Conservation (phyloP, 2,888 invertebrate genomes). For the Athalia cordata region DNA sequence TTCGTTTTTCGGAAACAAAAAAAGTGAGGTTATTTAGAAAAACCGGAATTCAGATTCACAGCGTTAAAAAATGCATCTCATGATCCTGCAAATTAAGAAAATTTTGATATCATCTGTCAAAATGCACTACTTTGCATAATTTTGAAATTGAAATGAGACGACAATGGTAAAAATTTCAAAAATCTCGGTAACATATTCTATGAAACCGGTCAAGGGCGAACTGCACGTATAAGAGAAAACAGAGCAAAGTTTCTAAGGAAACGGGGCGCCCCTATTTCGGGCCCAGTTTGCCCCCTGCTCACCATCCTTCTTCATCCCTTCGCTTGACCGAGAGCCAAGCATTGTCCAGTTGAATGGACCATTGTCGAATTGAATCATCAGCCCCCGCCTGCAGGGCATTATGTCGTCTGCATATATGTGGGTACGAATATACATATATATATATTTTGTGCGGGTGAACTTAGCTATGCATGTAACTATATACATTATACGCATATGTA, state of each 20-base stretch:
- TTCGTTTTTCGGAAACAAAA: no score
- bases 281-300: not conserved
- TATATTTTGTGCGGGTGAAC: no score
- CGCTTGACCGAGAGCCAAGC: slow-evolving; percentile 65
- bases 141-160: no score
- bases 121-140: no score
- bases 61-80: no score
- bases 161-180: no score
- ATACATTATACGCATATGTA: not conserved
- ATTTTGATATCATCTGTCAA: no score
- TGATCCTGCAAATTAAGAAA: no score
- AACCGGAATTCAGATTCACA: no score
- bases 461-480: no score
- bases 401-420: not conserved
- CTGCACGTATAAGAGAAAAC: not conserved
- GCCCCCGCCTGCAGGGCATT: slow-evolving; percentile 40
- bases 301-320: slow-evolving; percentile 53
- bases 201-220: not conserved
- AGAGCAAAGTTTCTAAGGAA: slow-evolving; percentile 16
- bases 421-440: slow-evolving; percentile 1
- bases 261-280: slow-evolving; percentile 23
- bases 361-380: slow-evolving; percentile 73
- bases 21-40: no score
- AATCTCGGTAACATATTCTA: no score
- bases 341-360: slow-evolving; percentile 68